A percentile compares a stretch with the other conserved stretches of the same genome.
Conservation (phyloP, 1,140 invertebrate species). For the Drosophila bipectinata region DNA sequence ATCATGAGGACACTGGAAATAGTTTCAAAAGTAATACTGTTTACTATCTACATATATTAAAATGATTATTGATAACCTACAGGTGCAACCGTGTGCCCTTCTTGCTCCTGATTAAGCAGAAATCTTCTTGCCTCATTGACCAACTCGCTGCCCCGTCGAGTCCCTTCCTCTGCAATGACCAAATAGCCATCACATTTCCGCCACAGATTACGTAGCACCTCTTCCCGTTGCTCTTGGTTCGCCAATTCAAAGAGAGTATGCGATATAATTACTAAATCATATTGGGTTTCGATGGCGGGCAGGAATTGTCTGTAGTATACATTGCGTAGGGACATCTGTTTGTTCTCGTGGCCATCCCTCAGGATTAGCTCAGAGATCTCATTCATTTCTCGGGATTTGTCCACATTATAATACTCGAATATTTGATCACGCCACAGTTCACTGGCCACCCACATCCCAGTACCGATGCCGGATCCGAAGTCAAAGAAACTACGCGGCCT, state of each 20-base stretch:
- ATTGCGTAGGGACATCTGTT: slow-evolving; percentile 85
- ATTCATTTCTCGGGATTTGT: slow-evolving; percentile 91
- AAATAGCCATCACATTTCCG: slow-evolving; percentile 92
- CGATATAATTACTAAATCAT: slow-evolving; percentile 92
- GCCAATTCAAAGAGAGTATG: slow-evolving; percentile 93
- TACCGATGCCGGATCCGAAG: slow-evolving; percentile 95
- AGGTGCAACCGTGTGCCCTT: slow-evolving; percentile 89
- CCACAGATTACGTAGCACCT: slow-evolving; percentile 92
- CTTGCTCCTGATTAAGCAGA: slow-evolving; percentile 84
- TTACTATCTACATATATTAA: not conserved
- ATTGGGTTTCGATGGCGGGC: slow-evolving; percentile 88
- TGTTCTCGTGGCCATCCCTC: slow-evolving; percentile 86
- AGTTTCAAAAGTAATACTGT: not conserved
- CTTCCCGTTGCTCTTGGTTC: slow-evolving; percentile 87
- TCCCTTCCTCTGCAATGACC: slow-evolving; percentile 93
- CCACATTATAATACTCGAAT: slow-evolving; percentile 93
- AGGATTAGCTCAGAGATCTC: slow-evolving; percentile 90
- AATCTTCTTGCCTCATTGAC: slow-evolving; percentile 91
- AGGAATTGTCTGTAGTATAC: slow-evolving; percentile 92
- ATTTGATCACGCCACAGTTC: slow-evolving; percentile 89
- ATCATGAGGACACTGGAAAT: slow-evolving; percentile 91
- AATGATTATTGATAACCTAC: slow-evolving; percentile 84
- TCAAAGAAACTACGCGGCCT: slow-evolving; percentile 92
- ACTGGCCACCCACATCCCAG: slow-evolving; percentile 92
- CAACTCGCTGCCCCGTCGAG: slow-evolving; percentile 90